phyloP scores from a whole-genome alignment of 1,140 invertebrate genomes.

The Nymphalis io region DNA sequence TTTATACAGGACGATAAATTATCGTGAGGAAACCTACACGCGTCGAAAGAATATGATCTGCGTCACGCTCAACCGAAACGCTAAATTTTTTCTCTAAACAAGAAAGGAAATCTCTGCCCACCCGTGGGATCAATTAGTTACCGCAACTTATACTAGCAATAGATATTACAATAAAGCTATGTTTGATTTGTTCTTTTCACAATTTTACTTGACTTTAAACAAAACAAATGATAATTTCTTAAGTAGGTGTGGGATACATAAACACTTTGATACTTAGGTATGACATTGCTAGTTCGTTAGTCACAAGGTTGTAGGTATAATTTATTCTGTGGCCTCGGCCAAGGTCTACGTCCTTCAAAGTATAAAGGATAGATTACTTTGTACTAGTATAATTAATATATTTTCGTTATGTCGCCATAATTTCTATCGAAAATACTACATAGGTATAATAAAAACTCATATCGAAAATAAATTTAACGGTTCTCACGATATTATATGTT shows the following conservation, averaged over 20 bases:
- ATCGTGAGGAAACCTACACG: too few relatives aligned
- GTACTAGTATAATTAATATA: slow-evolving; percentile 18
- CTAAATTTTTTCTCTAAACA: too few relatives aligned
- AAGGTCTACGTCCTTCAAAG: slow-evolving; percentile 24
- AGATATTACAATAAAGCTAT: neutral
- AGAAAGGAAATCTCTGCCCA: too few relatives aligned
- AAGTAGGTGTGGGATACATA: slow-evolving; percentile 11
- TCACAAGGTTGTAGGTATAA: slow-evolving; percentile 27
- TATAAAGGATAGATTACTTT: slow-evolving; percentile 25
- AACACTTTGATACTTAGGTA: slow-evolving; percentile 5
- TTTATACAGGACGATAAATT: too few relatives aligned
- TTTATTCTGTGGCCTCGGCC: slow-evolving; percentile 29
- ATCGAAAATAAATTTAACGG: too few relatives aligned
- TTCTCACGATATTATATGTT: too few relatives aligned
- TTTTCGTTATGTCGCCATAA: neutral
- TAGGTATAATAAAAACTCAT: too few relatives aligned
- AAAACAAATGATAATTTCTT: slow-evolving; percentile 2
- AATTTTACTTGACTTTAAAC: neutral
- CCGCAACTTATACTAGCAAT: neutral
- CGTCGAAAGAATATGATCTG: too few relatives aligned
- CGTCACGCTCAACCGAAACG: too few relatives aligned
- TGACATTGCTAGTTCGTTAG: slow-evolving; percentile 22
- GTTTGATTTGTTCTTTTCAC: neutral
- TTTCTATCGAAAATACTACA: neutral
- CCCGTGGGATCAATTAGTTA: too few relatives aligned